Percentiles rank a stretch among this genome's conserved stretches.
phyloP scores from a whole-genome alignment of 2,888 invertebrate species.

The Drymonia ruficornis region DNA sequence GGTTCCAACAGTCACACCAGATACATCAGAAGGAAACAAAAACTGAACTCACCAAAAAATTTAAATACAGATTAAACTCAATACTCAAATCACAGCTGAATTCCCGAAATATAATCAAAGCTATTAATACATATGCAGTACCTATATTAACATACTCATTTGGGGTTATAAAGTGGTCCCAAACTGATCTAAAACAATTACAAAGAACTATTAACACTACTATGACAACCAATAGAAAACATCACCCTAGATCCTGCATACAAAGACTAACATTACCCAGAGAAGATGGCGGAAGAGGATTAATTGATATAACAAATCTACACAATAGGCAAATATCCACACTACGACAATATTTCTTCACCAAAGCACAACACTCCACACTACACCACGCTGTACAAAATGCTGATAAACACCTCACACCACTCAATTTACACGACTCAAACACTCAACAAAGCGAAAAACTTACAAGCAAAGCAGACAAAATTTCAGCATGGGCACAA shows the following conservation, averaged over 20 bases:
- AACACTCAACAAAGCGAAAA: background rate
- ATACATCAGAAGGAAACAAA: background rate
- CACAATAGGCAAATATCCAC: no score
- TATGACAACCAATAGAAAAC: no score
- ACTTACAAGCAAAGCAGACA: background rate
- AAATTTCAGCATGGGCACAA: background rate
- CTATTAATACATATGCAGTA: background rate
- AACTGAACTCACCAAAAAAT: background rate
- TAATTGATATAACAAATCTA: no score
- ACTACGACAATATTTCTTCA: no score
- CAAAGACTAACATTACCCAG: no score
- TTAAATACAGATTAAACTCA: background rate
- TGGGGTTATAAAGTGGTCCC: no score
- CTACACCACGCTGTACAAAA: no score
- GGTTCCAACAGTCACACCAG: background rate
- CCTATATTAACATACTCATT: background rate
- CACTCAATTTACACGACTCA: conserved; percentile 1
- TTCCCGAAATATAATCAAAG: background rate
- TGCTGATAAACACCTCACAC: conserved; percentile 3
- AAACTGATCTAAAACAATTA: no score
- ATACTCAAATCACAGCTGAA: background rate
- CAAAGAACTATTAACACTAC: no score
- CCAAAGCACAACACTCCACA: no score
- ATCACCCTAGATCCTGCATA: no score
- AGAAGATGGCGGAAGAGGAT: no score